These are phyloP conservation scores for Amyelois transitella DNA, from an alignment of 1,140 invertebrate species.

Conservation along the genomic window DNA sequence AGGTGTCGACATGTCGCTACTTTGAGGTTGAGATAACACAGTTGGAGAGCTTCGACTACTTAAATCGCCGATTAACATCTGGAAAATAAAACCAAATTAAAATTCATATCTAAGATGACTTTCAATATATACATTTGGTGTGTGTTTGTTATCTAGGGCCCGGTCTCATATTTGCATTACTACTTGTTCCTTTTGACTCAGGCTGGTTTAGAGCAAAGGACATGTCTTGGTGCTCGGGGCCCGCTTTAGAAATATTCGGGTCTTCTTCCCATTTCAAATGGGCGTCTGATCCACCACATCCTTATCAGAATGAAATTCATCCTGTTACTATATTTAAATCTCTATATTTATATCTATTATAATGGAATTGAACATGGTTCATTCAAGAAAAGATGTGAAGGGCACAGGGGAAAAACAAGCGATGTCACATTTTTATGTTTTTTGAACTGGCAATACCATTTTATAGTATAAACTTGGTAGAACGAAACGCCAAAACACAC, in stretches of 20 bases:
- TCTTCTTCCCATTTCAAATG: no score
- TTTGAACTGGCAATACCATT: conserved; percentile 16
- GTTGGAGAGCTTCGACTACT: conserved; percentile 55
- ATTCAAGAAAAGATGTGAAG: no score
- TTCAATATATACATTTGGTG: neutral
- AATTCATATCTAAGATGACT: neutral
- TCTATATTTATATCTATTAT: no score
- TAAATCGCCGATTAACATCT: conserved; percentile 61
- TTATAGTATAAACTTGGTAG: conserved; percentile 11
- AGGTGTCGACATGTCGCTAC: conserved; percentile 58
- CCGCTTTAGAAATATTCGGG: no score
- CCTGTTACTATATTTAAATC: no score
- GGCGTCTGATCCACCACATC: no score
- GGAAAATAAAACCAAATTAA: conserved; percentile 17
- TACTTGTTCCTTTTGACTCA: no score
- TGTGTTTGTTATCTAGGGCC: neutral
- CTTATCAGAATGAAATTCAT: no score
- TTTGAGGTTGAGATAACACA: conserved; percentile 47
- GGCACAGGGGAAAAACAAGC: conserved; percentile 18
- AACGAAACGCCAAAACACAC: conserved; percentile 17
- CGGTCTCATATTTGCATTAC: neutral
- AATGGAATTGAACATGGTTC: no score
- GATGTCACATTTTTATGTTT: conserved; percentile 16
- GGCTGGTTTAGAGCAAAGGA: no score
- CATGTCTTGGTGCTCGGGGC: no score